phyloP scores from a whole-genome alignment of 1,140 invertebrate genomes.

The Atta texana region DNA sequence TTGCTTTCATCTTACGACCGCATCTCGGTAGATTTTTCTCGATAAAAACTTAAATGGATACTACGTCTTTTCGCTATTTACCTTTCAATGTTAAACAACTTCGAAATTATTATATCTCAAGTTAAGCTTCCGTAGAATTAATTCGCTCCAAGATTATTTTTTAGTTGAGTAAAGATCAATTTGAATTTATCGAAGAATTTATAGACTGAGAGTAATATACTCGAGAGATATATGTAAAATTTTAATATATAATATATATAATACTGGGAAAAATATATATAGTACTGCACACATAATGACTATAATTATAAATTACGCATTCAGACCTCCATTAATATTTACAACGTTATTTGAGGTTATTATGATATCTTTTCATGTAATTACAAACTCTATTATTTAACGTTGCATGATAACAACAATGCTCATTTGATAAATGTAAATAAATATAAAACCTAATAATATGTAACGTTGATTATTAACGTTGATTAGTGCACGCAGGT shows the following conservation, averaged over 20 bases:
- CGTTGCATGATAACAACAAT: conserved; percentile 5
- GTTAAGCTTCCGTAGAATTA: conserved; percentile 13
- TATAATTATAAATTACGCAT: conserved; percentile 33
- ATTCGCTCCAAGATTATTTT: neutral
- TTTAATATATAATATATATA: conserved; percentile 3
- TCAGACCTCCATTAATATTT: conserved; percentile 32
- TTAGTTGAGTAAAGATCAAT: conserved; percentile 4
- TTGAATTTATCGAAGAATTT: neutral
- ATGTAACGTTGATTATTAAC: conserved; percentile 22
- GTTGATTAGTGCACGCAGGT: conserved; percentile 24
- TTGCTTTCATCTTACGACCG: neutral
- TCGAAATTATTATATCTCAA: neutral
- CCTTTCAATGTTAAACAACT: conserved; percentile 32
- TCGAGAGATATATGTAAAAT: neutral
- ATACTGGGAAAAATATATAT: neutral
- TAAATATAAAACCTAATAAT: conserved; percentile 49
- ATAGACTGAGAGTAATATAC: neutral
- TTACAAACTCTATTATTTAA: conserved; percentile 48
- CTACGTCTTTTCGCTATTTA: neutral
- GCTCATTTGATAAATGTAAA: conserved; percentile 26
- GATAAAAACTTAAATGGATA: conserved; percentile 14
- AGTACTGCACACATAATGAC: neutral
- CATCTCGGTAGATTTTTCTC: neutral
- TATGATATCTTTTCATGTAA: conserved; percentile 31
- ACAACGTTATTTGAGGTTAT: conserved; percentile 15